Conservation (phyloP, 2,888 invertebrate species). For the Eupithecia inturbata region DNA sequence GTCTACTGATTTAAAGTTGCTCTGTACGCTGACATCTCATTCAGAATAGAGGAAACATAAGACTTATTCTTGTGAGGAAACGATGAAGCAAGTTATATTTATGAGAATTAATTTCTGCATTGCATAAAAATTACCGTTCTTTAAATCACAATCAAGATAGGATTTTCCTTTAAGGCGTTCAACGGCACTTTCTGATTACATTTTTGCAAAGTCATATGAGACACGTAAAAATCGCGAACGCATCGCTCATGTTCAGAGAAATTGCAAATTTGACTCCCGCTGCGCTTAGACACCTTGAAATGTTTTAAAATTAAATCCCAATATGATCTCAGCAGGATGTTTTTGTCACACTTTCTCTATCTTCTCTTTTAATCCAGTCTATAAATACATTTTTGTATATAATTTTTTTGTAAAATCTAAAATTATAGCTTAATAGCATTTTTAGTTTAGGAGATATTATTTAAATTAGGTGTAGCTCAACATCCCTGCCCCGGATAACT, state of each 20-base stretch:
- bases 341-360: conserved; percentile 11
- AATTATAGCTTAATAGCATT: too few species aligned
- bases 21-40: not conserved
- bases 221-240: not conserved
- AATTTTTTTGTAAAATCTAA: too few species aligned
- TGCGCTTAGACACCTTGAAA: not conserved
- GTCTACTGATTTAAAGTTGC: not conserved
- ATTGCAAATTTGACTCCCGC: not conserved
- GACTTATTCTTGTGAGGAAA: not conserved
- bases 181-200: conserved; percentile 7
- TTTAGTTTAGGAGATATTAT: too few species aligned
- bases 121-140: not conserved
- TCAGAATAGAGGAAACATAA: not conserved
- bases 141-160: not conserved
- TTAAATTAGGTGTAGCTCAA: too few species aligned
- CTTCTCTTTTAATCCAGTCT: too few species aligned
- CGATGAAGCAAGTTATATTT: not conserved
- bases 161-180: not conserved
- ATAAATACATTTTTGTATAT: too few species aligned
- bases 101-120: not conserved
- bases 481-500: too few species aligned
- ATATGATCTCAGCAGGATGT: conserved; percentile 1
- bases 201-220: conserved; percentile 3
- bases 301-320: not conserved
- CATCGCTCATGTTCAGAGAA: conserved; percentile 3